These are phyloP conservation scores for Smithornis capensis DNA, from an alignment of 2,113 vertebrate species.

Conservation along the genomic window DNA sequence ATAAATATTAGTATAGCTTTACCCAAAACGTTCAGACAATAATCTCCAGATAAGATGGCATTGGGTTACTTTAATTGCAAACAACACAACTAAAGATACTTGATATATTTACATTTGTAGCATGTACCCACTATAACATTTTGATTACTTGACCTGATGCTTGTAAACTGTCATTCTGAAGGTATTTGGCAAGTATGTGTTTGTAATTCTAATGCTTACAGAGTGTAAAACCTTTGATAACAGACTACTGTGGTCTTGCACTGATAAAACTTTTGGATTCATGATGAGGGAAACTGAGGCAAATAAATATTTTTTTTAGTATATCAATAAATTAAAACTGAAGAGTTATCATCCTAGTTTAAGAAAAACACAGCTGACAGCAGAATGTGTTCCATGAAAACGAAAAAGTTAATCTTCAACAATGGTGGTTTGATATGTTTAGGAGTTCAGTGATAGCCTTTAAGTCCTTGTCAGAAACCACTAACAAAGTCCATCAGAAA, in stretches of 20 bases:
- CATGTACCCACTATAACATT: conserved; percentile 45
- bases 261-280: background rate
- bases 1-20: conserved; percentile 67
- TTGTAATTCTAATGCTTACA: background rate
- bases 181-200: conserved; percentile 3
- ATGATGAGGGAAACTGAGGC: background rate
- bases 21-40: conserved; percentile 40
- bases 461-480: background rate
- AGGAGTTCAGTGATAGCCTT: background rate
- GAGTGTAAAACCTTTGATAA: conserved; percentile 1
- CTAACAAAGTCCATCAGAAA: background rate
- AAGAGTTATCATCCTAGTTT: background rate
- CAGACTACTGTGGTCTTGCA: background rate
- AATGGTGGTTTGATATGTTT: background rate
- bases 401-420: background rate
- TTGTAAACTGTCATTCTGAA: conserved; percentile 68
- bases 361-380: background rate
- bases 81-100: conserved; percentile 64
- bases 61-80: conserved; percentile 58
- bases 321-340: background rate
- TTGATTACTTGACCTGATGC: conserved; percentile 64
- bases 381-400: background rate
- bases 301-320: background rate
- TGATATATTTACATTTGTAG: conserved; percentile 66
- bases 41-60: conserved; percentile 46